Conservation (phyloP, 2,797 vertebrate genomes). For the Fringilla coelebs region DNA sequence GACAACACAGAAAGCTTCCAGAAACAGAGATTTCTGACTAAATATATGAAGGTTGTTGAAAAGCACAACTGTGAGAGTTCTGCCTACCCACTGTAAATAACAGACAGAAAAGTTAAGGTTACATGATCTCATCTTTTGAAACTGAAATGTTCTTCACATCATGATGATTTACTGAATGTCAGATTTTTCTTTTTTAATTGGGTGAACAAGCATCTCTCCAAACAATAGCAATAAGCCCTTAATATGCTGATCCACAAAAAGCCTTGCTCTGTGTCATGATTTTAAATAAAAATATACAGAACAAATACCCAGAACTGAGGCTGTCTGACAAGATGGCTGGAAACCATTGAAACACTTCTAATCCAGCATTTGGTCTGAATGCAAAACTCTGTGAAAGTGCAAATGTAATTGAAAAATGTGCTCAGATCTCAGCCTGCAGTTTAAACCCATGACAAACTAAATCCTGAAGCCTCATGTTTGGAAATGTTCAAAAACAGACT, state of each 20-base stretch:
- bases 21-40: conserved; percentile 52
- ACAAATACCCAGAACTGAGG: not conserved
- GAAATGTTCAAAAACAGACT: not conserved
- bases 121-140: not conserved
- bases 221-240: not conserved
- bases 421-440: not conserved
- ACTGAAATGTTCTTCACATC: not conserved
- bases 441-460: not conserved
- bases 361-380: not conserved
- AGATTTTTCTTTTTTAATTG: not conserved
- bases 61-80: conserved; percentile 28
- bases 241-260: not conserved
- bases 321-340: not conserved
- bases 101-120: not conserved
- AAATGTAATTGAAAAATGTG: not conserved
- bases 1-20: conserved; percentile 44
- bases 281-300: not conserved
- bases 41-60: not conserved
- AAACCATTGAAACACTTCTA: not conserved
- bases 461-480: not conserved
- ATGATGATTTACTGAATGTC: not conserved
- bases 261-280: not conserved
- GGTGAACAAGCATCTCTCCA: not conserved
- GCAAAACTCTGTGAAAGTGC: not conserved
- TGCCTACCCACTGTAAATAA: not conserved